These are phyloP conservation scores for Entosphenus tridentatus DNA, from an alignment of 2,113 vertebrate species.

Conservation along the genomic window DNA sequence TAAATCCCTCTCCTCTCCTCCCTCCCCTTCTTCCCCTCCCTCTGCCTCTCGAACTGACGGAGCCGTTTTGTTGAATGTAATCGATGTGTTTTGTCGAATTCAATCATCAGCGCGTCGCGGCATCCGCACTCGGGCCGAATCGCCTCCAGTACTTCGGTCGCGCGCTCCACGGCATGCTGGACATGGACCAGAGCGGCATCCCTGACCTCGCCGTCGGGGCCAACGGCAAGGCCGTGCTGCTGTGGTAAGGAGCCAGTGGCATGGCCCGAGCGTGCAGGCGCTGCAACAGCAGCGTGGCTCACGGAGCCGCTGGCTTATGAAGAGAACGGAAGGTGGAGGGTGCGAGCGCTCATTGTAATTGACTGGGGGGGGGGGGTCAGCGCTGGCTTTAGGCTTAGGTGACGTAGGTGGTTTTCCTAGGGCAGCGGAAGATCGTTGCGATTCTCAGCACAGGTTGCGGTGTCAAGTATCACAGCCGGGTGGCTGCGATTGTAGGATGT, in stretches of 20 bases:
- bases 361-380: background rate
- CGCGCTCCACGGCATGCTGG: conserved; percentile 67
- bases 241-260: conserved; percentile 39
- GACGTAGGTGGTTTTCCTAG: background rate
- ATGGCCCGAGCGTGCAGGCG: background rate
- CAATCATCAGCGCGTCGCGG: too few species aligned
- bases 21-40: too few species aligned
- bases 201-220: conserved; percentile 69
- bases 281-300: background rate
- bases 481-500: too few species aligned
- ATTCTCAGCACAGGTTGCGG: too few species aligned
- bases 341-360: background rate
- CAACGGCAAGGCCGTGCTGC: conserved; percentile 48
- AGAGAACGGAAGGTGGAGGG: background rate
- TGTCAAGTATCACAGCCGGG: too few species aligned
- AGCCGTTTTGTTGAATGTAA: too few species aligned
- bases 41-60: too few species aligned
- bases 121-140: conserved; percentile 6
- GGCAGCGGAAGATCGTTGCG: too few species aligned
- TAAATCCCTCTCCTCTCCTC: too few species aligned
- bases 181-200: conserved; percentile 61
- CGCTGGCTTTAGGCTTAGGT: background rate
- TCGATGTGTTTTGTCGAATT: too few species aligned
- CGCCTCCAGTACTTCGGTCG: conserved; percentile 71
- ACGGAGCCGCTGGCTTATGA: background rate